Conservation (phyloP, 2,888 invertebrate genomes). For the Maniola hyperantus region DNA sequence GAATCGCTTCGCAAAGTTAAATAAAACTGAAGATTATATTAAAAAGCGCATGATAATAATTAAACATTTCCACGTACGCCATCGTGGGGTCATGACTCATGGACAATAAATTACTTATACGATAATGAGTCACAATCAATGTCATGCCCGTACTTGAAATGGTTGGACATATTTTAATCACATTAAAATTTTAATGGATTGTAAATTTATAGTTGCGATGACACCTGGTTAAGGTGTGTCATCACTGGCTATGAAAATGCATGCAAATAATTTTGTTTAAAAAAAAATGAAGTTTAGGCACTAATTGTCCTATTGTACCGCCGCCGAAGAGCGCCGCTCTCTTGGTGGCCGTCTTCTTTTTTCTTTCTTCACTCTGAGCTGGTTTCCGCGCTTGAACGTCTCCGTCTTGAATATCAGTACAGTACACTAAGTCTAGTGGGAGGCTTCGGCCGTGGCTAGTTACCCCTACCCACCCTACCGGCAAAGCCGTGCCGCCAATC, state of each 20-base stretch:
- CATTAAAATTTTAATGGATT: conserved; percentile 32
- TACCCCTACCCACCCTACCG: too few relatives aligned
- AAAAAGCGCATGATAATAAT: conserved; percentile 1
- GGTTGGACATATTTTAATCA: conserved; percentile 41
- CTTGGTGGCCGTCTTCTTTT: too few relatives aligned
- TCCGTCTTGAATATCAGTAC: too few relatives aligned
- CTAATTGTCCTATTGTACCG: too few relatives aligned
- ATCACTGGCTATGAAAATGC: background rate
- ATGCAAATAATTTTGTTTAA: background rate
- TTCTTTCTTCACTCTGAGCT: too few relatives aligned
- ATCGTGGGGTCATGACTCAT: background rate
- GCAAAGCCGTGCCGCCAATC: too few relatives aligned
- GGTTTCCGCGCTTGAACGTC: too few relatives aligned
- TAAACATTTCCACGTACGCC: background rate
- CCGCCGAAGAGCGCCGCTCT: too few relatives aligned
- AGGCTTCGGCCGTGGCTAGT: too few relatives aligned
- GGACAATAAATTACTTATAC: conserved; percentile 22
- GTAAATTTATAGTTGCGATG: conserved; percentile 23
- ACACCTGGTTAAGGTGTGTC: conserved; percentile 4
- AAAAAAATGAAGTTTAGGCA: too few relatives aligned
- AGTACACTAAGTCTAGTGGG: too few relatives aligned
- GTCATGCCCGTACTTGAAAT: conserved; percentile 41
- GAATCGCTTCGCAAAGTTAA: too few relatives aligned
- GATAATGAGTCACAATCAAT: conserved; percentile 44
- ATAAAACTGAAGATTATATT: background rate